Evolutionary conservation across 1,140 invertebrate species (phyloP).

Genomic region (Bombus waltoni): DNA sequence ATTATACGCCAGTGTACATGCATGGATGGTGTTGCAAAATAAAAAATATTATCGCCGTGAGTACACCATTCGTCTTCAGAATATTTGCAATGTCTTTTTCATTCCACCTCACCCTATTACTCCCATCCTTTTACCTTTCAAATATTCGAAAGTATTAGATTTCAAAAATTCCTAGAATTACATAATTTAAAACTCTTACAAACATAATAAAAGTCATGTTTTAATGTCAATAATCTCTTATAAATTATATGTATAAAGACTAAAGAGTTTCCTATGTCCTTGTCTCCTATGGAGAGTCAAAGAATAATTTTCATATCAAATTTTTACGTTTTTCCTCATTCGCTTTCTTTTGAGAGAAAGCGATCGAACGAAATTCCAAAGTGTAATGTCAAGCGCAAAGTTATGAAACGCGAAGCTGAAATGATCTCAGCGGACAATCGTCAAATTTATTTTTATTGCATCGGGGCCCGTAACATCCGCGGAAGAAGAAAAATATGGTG

Average conservation of each 20-base stretch:
- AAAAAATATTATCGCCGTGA: no score
- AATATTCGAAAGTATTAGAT: no score
- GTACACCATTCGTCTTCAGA: no score
- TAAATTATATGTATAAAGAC: background rate
- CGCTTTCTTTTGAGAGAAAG: slow-evolving; percentile 5
- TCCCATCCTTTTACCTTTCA: no score
- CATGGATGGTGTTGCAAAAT: no score
- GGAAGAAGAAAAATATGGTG: background rate
- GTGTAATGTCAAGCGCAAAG: background rate
- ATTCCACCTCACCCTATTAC: no score
- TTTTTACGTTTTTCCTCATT: background rate
- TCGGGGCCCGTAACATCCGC: no score
- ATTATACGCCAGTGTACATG: no score
- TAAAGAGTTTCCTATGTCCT: background rate
- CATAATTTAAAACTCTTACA: no score
- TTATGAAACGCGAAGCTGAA: slow-evolving; percentile 25
- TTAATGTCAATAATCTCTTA: background rate
- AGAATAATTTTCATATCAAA: background rate
- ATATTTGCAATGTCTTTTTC: no score
- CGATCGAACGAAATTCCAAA: background rate
- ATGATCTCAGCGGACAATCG: slow-evolving; percentile 17
- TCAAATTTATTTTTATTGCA: slow-evolving; percentile 8
- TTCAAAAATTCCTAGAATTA: no score
- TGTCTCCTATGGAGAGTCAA: background rate
- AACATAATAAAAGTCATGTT: no score